A percentile compares a stretch with the other conserved stretches of the same genome.
phyloP scores from a whole-genome alignment of 2,113 vertebrate species.

The Ammodytes marinus region DNA sequence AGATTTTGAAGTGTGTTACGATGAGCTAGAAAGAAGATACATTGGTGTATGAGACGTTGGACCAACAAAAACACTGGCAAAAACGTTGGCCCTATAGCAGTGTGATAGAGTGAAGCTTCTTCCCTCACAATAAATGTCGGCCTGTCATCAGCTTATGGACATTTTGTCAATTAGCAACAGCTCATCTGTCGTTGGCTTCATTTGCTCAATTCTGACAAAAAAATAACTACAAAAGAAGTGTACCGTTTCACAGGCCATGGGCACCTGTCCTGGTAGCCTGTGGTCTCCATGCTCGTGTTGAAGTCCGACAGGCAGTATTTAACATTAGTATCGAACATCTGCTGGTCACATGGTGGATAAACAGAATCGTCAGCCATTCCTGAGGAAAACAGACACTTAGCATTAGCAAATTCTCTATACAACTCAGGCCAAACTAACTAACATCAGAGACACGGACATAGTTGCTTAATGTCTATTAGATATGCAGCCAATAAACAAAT shows the following conservation, averaged over 20 bases:
- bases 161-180: too few relatives aligned
- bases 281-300: slow-evolving; percentile 65
- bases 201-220: background rate
- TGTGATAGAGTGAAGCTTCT: too few relatives aligned
- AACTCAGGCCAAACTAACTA: slow-evolving; percentile 10
- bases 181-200: background rate
- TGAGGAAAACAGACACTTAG: slow-evolving; percentile 34
- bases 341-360: slow-evolving; percentile 58
- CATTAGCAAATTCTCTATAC: background rate
- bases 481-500: background rate
- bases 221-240: background rate
- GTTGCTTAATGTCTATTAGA: background rate
- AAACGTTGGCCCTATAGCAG: too few relatives aligned
- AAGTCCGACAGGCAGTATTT: slow-evolving; percentile 72
- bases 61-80: too few relatives aligned
- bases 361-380: slow-evolving; percentile 4
- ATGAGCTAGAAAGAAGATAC: too few relatives aligned
- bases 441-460: background rate
- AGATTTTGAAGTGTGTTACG: too few relatives aligned
- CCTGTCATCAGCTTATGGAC: too few relatives aligned
- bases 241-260: slow-evolving; percentile 81
- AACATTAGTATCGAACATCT: slow-evolving; percentile 56
- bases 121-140: too few relatives aligned
- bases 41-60: too few relatives aligned
- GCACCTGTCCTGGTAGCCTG: slow-evolving; percentile 64